phyloP scores from a whole-genome alignment of 23 tunicate species.

The Trididemnum clinides region DNA sequence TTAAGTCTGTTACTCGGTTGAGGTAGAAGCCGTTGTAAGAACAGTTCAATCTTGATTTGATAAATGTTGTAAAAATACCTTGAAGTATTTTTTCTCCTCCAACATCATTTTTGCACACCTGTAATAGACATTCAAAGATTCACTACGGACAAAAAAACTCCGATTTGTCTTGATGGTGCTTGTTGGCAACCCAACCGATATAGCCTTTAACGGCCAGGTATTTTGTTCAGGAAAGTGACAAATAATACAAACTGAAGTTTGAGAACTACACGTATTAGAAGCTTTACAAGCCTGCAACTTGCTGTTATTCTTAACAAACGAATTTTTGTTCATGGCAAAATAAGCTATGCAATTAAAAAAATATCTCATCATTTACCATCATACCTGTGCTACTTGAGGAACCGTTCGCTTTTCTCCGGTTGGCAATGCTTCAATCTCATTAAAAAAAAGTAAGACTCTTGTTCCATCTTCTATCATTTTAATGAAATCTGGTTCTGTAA shows the following conservation, averaged over 20 bases:
- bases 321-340: too few species aligned
- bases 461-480: constrained; percentile 77
- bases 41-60: constrained; percentile 78
- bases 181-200: too few species aligned
- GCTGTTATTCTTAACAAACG: too few species aligned
- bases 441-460: constrained; percentile 65
- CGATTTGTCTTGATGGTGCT: too few species aligned
- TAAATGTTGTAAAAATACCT: constrained; percentile 66
- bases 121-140: not conserved
- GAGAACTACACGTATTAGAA: too few species aligned
- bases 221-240: too few species aligned
- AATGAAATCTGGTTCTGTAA: constrained; percentile 68
- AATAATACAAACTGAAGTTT: too few species aligned
- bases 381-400: constrained; percentile 89
- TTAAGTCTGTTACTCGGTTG: constrained; percentile 62
- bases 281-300: too few species aligned
- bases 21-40: constrained; percentile 88
- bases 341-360: too few species aligned
- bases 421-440: constrained; percentile 51
- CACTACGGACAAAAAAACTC: not conserved
- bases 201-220: too few species aligned
- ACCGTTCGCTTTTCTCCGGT: constrained; percentile 66
- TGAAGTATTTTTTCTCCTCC: constrained; percentile 70
- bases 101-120: constrained; percentile 85
- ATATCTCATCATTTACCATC: too few species aligned